Base-by-base conservation (phyloP, 1,140 invertebrate genomes). In the Hyposmocoma kahamanoa region DNA sequence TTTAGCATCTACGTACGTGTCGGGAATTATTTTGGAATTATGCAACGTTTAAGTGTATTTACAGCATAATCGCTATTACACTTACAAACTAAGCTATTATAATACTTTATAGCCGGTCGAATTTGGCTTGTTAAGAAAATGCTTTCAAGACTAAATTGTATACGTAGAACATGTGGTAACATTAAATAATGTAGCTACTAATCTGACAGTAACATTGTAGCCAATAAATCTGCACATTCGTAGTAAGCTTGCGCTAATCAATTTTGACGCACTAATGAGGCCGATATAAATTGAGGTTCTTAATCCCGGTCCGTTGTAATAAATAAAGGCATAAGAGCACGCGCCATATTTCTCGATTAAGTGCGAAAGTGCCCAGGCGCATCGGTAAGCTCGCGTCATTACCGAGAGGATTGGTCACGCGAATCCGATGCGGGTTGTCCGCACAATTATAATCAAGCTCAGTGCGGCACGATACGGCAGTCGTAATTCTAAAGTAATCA, bases 321-420 rank as follows among this genome's bases (percentile, higher is more conserved):
- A 81, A 82, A 84, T 84, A 82, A 79, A 72, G 64, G 74, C 62
- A 79, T 80, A 78, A 81, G 71, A 71, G 67, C 70, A 63, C 57
- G 61, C 65, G 66, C 77, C 76, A 84, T 84, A 84, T 82, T 81
- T 84, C 78, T 81, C 75, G 81, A 84, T 84, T 84, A 84, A 81
- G 72, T 79, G 76, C 72, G 70, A 84, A 80, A 77, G 76, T 77
- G 71, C 28, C 21, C 49, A 19, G 39, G 39, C 43, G 49, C 45
- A 34, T 47, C 47, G 45, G 53, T 78, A 70, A 67, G 71, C 63
- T 56, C 20, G 32, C 70, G 64, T 79, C 77, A 81, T 81, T 76
- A 76, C 66, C 59, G 51, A 53, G 36, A 54, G 67, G 58, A 84
- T 84, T 81, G 81, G 81, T 73, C 79, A 83, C 77, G 79, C 76